Evolutionary conservation across 1,140 invertebrate genomes (phyloP), one percentile per base, ranked within the genome.

Genomic region (Hyles vespertilio): DNA sequence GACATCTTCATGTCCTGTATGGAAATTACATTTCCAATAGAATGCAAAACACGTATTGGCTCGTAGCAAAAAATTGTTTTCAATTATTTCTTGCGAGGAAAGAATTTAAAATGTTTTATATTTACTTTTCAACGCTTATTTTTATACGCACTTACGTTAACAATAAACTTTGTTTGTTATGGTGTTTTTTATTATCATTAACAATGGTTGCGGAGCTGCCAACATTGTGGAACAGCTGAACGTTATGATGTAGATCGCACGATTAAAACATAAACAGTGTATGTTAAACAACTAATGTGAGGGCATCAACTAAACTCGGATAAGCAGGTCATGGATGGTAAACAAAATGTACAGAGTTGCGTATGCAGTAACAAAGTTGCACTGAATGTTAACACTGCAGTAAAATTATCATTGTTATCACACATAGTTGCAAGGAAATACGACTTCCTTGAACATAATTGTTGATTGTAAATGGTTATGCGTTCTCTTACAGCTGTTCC

Each of bases 291-390:
- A 22, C n/a, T 32, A 36, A 56, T 47, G 54, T 51, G 45, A 57
- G 59, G 63, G 60, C 60, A 69, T 64, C 69, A 68, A 73, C 65
- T 67, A 63, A 51, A 59, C 57, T 63, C 56, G 63, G 65, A 70
- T 76, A 76, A 80, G 70, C 77, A 67, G 75, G 75, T 80, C 77
- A 77, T 63, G 71, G 77, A 72, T 76, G 65, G 68, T 64, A 72
- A 80, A 79, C 64, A 75, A 69, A 61, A 58, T 59, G 54, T 50
- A 60, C 50, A 32, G 46, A 50, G 33, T 69, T 69, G 63, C 63
- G 66, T 59, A 70, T 51, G 56, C 56, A 49, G 49, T 34, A 45
- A 62, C 65, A 65, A 52, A 46, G 63, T 68, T 70, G 61, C 65
- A 61, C 43, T 47, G 46, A 54, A 55, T 58, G 59, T 55, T 59